phyloP scores from a whole-genome alignment of 2,113 vertebrate genomes.

The Platysternon megacephalum region DNA sequence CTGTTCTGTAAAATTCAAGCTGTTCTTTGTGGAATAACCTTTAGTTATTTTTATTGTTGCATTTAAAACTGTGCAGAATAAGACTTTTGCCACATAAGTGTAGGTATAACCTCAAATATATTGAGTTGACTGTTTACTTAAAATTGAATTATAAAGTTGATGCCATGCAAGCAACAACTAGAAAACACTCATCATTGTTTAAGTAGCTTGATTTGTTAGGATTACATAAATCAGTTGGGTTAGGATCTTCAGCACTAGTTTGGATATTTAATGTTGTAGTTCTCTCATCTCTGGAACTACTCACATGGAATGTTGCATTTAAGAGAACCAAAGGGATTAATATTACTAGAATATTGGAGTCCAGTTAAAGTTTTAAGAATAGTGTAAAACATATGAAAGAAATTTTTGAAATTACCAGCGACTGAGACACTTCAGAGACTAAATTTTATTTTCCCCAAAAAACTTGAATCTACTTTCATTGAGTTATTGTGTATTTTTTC shows the following conservation, averaged over 20 bases:
- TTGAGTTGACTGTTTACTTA: slow-evolving; percentile 50
- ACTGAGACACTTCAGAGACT: slow-evolving; percentile 66
- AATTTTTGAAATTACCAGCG: slow-evolving; percentile 39
- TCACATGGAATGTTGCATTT: slow-evolving; percentile 42
- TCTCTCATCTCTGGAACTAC: slow-evolving; percentile 56
- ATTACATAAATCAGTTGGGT: slow-evolving; percentile 58
- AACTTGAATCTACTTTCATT: slow-evolving; percentile 43
- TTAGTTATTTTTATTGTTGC: slow-evolving; percentile 81
- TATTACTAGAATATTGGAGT: slow-evolving; percentile 69
- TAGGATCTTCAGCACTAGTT: slow-evolving; percentile 54
- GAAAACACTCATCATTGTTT: slow-evolving; percentile 76
- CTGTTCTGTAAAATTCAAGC: slow-evolving; percentile 80
- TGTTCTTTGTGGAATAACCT: slow-evolving; percentile 80
- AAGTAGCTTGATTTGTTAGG: slow-evolving; percentile 81
- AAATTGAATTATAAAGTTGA: slow-evolving; percentile 39
- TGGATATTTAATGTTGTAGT: slow-evolving; percentile 54
- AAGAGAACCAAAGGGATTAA: slow-evolving; percentile 66
- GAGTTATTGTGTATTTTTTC: slow-evolving; percentile 71
- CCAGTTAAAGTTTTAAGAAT: slow-evolving; percentile 68
- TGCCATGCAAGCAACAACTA: slow-evolving; percentile 62
- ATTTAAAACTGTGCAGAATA: slow-evolving; percentile 82
- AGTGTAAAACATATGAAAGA: slow-evolving; percentile 41
- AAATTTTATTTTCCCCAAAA: slow-evolving; percentile 68
- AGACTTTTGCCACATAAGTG: slow-evolving; percentile 81
- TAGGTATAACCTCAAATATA: slow-evolving; percentile 65